Evolutionary conservation across 2,113 vertebrate species (phyloP).

Genomic region (Rhea americana): DNA sequence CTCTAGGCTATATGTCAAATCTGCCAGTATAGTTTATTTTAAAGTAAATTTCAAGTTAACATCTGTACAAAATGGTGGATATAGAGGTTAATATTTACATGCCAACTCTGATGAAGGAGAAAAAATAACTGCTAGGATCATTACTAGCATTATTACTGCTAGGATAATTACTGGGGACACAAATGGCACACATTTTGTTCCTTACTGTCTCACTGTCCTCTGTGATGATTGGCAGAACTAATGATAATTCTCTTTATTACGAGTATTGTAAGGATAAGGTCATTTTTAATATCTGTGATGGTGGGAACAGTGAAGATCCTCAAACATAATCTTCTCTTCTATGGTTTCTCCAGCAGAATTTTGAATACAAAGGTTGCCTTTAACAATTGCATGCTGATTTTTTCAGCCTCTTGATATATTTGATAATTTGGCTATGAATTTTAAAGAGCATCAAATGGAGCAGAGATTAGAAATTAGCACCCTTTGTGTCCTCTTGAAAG

Average conservation of each 20-base stretch:
- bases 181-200: neutral
- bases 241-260: neutral
- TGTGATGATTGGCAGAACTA: neutral
- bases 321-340: neutral
- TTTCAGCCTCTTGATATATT: neutral
- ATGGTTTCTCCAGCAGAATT: neutral
- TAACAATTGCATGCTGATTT: neutral
- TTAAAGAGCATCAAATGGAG: constrained; percentile 22
- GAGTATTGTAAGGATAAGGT: neutral
- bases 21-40: neutral
- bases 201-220: neutral
- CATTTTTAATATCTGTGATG: neutral
- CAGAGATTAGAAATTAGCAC: constrained; percentile 56
- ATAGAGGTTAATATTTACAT: neutral
- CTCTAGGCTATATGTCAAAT: neutral
- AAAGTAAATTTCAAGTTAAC: constrained; percentile 1
- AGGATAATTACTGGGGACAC: neutral
- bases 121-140: neutral
- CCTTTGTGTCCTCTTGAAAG: constrained; percentile 52
- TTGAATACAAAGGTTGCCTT: constrained; percentile 32
- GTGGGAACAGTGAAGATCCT: neutral
- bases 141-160: neutral
- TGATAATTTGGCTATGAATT: constrained; percentile 45
- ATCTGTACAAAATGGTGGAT: neutral
- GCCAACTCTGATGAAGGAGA: neutral